Percentiles rank a stretch among this genome's conserved stretches.
phyloP scores from a whole-genome alignment of 1,140 invertebrate genomes.

The Mylabris phalerata region DNA sequence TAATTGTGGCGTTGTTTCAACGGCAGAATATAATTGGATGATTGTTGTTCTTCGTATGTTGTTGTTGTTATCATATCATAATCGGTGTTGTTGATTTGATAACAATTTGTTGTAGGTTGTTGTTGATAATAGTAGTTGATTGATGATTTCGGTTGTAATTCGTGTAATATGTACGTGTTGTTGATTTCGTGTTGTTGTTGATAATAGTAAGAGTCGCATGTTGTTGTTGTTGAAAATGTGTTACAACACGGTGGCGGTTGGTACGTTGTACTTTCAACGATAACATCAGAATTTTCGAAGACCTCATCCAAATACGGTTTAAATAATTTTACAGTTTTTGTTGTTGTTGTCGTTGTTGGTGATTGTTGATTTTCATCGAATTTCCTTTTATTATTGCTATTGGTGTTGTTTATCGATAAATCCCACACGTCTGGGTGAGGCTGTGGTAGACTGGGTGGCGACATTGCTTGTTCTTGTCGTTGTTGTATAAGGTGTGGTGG shows the following conservation, averaged over 20 bases:
- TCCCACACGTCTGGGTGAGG: constrained; percentile 45
- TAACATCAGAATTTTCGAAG: background rate
- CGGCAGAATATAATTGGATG: constrained; percentile 5
- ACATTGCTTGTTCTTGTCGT: constrained; percentile 41
- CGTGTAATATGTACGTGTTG: constrained; percentile 33
- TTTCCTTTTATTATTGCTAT: constrained; percentile 26
- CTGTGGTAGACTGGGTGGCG: constrained; percentile 44
- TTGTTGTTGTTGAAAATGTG: background rate
- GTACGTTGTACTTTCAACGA: background rate
- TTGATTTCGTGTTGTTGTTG: constrained; percentile 28
- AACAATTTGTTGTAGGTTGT: background rate
- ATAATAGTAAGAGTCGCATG: constrained; percentile 20
- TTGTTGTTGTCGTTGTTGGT: constrained; percentile 24
- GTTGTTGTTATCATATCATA: background rate
- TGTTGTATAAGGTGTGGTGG: constrained; percentile 33
- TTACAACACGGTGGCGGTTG: constrained; percentile 4
- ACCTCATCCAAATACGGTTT: constrained; percentile 60
- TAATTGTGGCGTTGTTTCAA: constrained; percentile 40
- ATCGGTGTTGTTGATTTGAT: background rate
- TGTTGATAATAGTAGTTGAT: constrained; percentile 20
- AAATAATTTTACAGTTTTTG: constrained; percentile 55
- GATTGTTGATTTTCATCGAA: constrained; percentile 21
- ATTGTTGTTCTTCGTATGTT: constrained; percentile 23
- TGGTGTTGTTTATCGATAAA: constrained; percentile 39
- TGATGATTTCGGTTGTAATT: constrained; percentile 30